Evolutionary conservation across 1,140 invertebrate species (phyloP), one percentile per base, ranked within the genome.

Genomic region (Drosophila rufa): DNA sequence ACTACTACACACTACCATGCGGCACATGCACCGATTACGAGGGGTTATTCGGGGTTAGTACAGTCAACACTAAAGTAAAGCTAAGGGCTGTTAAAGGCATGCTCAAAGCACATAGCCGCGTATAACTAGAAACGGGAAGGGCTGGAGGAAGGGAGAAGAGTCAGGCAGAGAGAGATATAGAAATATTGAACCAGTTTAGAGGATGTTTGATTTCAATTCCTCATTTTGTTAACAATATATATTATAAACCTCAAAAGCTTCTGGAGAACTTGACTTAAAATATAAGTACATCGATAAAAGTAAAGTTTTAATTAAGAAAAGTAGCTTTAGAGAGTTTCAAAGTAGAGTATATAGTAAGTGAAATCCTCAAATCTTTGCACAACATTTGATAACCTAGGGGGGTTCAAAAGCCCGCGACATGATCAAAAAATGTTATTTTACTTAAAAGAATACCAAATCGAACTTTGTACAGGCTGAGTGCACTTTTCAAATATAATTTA

Each of bases 21-120:
- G 0, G 33, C 33, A 48, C 67, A 57, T 71, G 69, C 67, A 19
- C 15, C 12, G 22, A 59, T 58, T 73, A 59, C 5, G 14, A 6
- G 3, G 14, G 9, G 36, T 73, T 73, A 60, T 60, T 27, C 45
- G 27, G 42, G 9, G 45, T 73, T 73, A 71, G 46, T 43, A 74
- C 70, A 60, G 67, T 58, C 38, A 50, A 42, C n/a, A 43, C 30
- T 46, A 15, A 58, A n/a, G 17, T 22, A 51, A 38, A 56, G 53
- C 53, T 40, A 25, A 33, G 2, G 17, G 15, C 15, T 48, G 25
- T 50, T 50, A 22, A 3, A 22, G 2, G 33, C 38, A 58, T 57
- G 68, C 33, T 11, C 33, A 2, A 38, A 3, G 12, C 30, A 53
- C 30, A 15, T 19, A 15, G 14, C 12, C 1, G 53, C 53, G 8